Evolutionary conservation across 2,888 invertebrate genomes (phyloP).

Genomic region (Mimachlamys varia): DNA sequence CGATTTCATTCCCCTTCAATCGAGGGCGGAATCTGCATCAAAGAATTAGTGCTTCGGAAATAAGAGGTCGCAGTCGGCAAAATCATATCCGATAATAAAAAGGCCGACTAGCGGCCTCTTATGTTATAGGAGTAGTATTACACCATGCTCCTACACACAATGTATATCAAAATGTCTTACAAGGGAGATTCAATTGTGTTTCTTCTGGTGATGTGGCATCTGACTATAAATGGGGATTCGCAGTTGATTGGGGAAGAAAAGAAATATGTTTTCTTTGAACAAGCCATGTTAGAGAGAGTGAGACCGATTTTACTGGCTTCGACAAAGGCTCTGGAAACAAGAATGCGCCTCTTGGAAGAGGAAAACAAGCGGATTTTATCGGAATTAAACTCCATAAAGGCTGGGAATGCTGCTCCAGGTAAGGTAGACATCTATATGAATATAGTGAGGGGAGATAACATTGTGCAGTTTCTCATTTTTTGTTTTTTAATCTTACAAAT

Average conservation of each 20-base stretch:
- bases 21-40: no score
- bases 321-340: neutral
- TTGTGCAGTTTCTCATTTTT: no score
- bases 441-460: no score
- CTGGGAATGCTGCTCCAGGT: neutral
- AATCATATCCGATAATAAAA: no score
- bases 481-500: no score
- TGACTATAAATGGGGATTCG: neutral
- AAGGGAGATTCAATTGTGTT: neutral
- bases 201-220: neutral
- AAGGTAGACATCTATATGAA: neutral
- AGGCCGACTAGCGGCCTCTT: no score
- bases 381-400: neutral
- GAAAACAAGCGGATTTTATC: neutral
- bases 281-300: neutral
- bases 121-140: no score
- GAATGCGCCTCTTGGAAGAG: neutral
- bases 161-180: no score
- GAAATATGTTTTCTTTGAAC: neutral
- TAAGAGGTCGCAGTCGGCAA: no score
- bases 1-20: no score
- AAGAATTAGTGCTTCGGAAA: no score
- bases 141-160: no score
- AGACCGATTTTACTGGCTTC: neutral
- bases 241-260: slow-evolving; percentile 4